phyloP scores from a whole-genome alignment of 2,113 vertebrate species.

The Coryphaenoides rupestris region DNA sequence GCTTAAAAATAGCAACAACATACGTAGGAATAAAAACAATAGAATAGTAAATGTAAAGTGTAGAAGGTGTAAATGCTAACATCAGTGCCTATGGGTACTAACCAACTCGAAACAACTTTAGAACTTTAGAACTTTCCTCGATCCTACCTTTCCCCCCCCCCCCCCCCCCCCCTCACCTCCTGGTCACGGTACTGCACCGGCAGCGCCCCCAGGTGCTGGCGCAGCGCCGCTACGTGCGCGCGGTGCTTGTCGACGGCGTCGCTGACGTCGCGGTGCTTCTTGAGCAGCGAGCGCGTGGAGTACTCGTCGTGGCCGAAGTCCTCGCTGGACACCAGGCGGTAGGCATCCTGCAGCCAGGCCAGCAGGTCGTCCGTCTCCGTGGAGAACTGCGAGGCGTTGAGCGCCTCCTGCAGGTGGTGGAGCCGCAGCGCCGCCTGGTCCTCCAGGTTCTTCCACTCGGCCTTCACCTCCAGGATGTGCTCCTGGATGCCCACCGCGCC shows the following conservation, averaged over 20 bases:
- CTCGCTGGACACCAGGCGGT: slow-evolving; percentile 89
- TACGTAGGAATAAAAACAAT: no score
- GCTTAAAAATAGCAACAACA: no score
- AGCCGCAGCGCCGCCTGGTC: slow-evolving; percentile 80
- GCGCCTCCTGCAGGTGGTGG: slow-evolving; percentile 81
- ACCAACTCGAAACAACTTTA: neutral
- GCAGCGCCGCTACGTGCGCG: slow-evolving; percentile 68
- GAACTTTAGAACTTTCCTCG: no score
- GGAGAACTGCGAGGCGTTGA: slow-evolving; percentile 88
- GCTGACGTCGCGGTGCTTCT: slow-evolving; percentile 81
- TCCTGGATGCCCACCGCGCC: slow-evolving; percentile 75
- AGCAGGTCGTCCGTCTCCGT: slow-evolving; percentile 84
- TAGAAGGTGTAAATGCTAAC: no score
- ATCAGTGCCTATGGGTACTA: no score
- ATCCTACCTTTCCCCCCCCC: no score
- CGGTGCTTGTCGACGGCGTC: slow-evolving; percentile 86
- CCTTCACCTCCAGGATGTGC: slow-evolving; percentile 80
- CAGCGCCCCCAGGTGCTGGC: slow-evolving; percentile 76
- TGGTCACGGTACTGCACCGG: slow-evolving; percentile 73
- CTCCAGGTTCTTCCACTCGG: slow-evolving; percentile 86
- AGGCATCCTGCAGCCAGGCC: slow-evolving; percentile 88
- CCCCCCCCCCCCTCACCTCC: slow-evolving; percentile 52
- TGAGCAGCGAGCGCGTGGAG: slow-evolving; percentile 83
- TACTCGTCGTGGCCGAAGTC: slow-evolving; percentile 95
- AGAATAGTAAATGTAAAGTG: no score